Percentiles rank a stretch among this genome's conserved stretches.
Conservation (phyloP, 2,888 invertebrate genomes). For the Nomada hirtipes region DNA sequence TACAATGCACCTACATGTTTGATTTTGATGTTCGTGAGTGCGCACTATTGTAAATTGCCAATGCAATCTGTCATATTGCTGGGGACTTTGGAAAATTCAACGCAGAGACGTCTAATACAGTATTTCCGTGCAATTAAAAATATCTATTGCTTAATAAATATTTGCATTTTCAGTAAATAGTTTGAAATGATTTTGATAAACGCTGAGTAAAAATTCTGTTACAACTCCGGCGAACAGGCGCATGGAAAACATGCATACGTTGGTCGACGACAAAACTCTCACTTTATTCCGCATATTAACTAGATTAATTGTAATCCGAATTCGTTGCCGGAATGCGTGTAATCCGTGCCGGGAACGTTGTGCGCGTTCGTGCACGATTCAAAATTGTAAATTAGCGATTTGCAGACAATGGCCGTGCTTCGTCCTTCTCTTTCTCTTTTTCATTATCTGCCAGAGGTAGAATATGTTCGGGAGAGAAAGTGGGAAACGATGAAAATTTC, state of each 20-base stretch:
- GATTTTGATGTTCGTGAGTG: too few relatives aligned
- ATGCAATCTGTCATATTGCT: too few relatives aligned
- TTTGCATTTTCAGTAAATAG: neutral
- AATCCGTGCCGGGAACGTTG: constrained; percentile 67
- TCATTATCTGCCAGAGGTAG: neutral
- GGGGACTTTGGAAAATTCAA: too few relatives aligned
- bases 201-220: constrained; percentile 49
- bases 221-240: constrained; percentile 1
- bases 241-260: constrained; percentile 42
- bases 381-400: constrained; percentile 68
- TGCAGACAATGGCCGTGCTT: constrained; percentile 56
- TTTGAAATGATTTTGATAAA: constrained; percentile 1
- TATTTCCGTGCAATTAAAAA: neutral
- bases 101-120: too few relatives aligned
- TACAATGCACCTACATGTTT: too few relatives aligned
- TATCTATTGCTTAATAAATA: neutral
- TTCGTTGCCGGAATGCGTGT: constrained; percentile 69
- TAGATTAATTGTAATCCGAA: constrained; percentile 72
- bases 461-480: neutral
- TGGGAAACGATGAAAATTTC: constrained; percentile 1
- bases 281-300: constrained; percentile 61
- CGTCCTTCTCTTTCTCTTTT: constrained; percentile 3
- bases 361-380: constrained; percentile 48
- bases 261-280: constrained; percentile 40
- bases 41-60: too few relatives aligned